Conservation (phyloP, 2,113 vertebrate genomes). For the Bucco capensis region DNA sequence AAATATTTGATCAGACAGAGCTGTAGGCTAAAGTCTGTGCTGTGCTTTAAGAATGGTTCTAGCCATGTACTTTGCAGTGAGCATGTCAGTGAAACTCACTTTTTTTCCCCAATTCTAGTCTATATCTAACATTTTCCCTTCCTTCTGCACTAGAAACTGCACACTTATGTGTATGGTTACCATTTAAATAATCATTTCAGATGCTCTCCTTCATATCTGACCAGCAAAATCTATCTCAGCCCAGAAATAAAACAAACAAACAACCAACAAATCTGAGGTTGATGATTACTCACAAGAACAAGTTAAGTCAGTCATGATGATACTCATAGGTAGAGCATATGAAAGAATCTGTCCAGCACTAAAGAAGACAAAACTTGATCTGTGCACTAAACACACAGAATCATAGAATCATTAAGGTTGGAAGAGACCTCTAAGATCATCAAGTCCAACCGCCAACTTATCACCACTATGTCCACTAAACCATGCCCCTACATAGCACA, state of each 20-base stretch:
- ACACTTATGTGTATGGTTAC: neutral
- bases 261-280: too few species aligned
- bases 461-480: too few species aligned
- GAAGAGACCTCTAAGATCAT: too few species aligned
- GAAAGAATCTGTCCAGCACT: neutral
- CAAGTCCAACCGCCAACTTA: too few species aligned
- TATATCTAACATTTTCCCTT: neutral
- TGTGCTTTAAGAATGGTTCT: neutral
- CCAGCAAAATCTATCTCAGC: neutral
- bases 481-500: too few species aligned
- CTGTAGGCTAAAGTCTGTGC: neutral
- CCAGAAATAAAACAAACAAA: neutral
- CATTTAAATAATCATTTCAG: conserved; percentile 19
- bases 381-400: neutral
- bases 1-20: neutral
- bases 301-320: neutral
- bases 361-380: neutral
- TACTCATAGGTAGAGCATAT: neutral
- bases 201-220: neutral
- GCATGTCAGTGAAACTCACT: neutral
- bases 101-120: neutral
- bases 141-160: neutral
- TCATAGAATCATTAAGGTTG: too few species aligned
- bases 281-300: neutral
- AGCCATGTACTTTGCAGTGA: neutral